Base-by-base conservation (phyloP, 2,888 invertebrate genomes). In the Sesia apiformis region DNA sequence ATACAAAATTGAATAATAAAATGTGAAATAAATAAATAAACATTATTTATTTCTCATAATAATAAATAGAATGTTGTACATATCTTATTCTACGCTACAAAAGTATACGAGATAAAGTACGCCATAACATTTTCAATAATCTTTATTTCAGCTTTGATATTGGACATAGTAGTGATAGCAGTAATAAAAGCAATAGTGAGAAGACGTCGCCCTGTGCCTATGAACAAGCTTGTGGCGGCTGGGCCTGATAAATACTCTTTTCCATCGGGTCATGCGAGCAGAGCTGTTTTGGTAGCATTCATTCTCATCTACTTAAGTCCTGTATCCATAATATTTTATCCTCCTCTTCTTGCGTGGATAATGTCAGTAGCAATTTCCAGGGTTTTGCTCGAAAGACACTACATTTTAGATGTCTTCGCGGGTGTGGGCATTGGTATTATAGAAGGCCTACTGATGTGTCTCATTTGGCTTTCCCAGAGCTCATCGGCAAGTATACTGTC, bases 261-360 rank as follows among this genome's bases (percentile, higher is more conserved):
- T 77, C 99, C 98, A 6, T 98, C 98, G 0, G 98, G 98, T 0
- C 98, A 99, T 78, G 93, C 97, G 0, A 97, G 98, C 39, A 88
- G 98, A 63, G 93, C 96, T 0, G 91, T 94, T 4, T 92, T 95
- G 74, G 87, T 98, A 38, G 89, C 93, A 3, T 92, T 93, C 57
- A 94, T 96, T 72, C 94, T 97, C 60, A 89, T 92, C 4, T 84
- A 90, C 58, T 68, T 94, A 38, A 91, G 92, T 76, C 93, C 94
- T 0, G 64, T 94, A 3, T 85, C 92, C 1, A 67, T 91, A 4
- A 64, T 94, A 53, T 91, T 92, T 60, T 84, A 91, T 59, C 91
- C 93, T 38, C 91, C 94, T 0, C 67, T 97, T 6, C 64, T 94
- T 1, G 91, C 93, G 0, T 98, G 98, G 98, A 91, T 93, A 0